phyloP scores from a whole-genome alignment of 2,797 vertebrate genomes.

The Cyprinodon diabolis region DNA sequence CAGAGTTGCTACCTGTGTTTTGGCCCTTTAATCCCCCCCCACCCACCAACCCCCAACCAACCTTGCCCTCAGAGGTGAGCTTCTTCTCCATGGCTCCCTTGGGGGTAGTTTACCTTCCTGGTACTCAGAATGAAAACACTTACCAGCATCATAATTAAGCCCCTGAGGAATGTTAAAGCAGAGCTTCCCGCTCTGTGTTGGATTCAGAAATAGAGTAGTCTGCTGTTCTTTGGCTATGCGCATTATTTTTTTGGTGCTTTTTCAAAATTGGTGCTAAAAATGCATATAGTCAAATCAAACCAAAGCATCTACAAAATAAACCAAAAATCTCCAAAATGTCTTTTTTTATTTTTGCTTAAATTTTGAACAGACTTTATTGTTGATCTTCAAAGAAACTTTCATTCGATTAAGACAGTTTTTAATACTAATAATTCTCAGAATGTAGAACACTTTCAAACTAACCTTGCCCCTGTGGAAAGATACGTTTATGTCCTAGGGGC shows the following conservation, averaged over 20 bases:
- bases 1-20: conserved; percentile 8
- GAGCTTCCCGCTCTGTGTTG: conserved; percentile 40
- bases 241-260: not conserved
- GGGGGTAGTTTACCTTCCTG: conserved; percentile 46
- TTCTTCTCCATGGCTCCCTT: conserved; percentile 43
- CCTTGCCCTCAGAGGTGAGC: conserved; percentile 47
- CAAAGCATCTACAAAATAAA: too few species aligned
- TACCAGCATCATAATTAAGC: conserved; percentile 66
- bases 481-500: too few species aligned
- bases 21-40: conserved; percentile 25
- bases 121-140: conserved; percentile 54
- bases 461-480: too few species aligned
- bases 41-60: conserved; percentile 12
- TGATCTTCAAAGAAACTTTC: too few species aligned
- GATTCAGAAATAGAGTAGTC: conserved; percentile 35
- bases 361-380: too few species aligned
- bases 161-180: conserved; percentile 56
- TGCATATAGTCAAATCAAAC: too few species aligned
- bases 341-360: too few species aligned
- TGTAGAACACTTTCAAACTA: too few species aligned
- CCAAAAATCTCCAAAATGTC: too few species aligned
- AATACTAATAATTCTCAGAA: too few species aligned
- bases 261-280: not conserved
- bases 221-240: conserved; percentile 32
- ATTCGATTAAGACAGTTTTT: too few species aligned